phyloP scores from a whole-genome alignment of 2,888 invertebrate genomes.

The Baccha elongata region DNA sequence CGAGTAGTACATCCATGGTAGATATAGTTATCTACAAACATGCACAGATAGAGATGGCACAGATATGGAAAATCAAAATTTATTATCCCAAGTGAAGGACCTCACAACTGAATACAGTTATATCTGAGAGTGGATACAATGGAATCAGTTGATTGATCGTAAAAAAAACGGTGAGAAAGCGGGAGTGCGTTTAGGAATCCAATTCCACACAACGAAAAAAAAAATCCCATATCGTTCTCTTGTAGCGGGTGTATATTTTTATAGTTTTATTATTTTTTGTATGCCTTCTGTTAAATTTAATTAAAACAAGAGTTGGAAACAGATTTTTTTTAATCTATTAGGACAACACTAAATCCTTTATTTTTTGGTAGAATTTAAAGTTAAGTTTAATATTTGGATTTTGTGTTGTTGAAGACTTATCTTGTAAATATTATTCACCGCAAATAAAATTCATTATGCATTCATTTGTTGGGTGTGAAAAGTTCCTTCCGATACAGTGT shows the following conservation, averaged over 20 bases:
- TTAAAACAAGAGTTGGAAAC: background rate
- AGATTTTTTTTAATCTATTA: background rate
- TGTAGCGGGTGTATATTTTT: slow-evolving; percentile 21
- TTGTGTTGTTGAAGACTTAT: background rate
- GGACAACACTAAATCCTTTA: background rate
- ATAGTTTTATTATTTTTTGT: slow-evolving; percentile 21
- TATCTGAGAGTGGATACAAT: slow-evolving; percentile 21
- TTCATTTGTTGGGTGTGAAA: slow-evolving; percentile 47
- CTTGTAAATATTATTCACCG: slow-evolving; percentile 39
- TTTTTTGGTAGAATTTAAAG: background rate
- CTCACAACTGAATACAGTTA: slow-evolving; percentile 57
- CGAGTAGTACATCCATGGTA: background rate
- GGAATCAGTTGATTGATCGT: slow-evolving; percentile 53
- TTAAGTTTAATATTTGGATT: background rate
- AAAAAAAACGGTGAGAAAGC: slow-evolving; percentile 26
- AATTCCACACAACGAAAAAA: slow-evolving; percentile 1
- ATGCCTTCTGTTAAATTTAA: slow-evolving; percentile 32
- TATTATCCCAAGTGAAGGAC: slow-evolving; percentile 43
- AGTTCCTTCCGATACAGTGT: slow-evolving; percentile 38
- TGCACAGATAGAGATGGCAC: slow-evolving; percentile 59
- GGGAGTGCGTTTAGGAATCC: slow-evolving; percentile 11
- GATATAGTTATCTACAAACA: slow-evolving; percentile 55
- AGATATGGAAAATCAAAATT: slow-evolving; percentile 69
- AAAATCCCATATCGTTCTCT: slow-evolving; percentile 12
- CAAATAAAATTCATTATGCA: slow-evolving; percentile 70